Conservation (phyloP, 1,140 invertebrate genomes). For the Drosophila eugracilis region DNA sequence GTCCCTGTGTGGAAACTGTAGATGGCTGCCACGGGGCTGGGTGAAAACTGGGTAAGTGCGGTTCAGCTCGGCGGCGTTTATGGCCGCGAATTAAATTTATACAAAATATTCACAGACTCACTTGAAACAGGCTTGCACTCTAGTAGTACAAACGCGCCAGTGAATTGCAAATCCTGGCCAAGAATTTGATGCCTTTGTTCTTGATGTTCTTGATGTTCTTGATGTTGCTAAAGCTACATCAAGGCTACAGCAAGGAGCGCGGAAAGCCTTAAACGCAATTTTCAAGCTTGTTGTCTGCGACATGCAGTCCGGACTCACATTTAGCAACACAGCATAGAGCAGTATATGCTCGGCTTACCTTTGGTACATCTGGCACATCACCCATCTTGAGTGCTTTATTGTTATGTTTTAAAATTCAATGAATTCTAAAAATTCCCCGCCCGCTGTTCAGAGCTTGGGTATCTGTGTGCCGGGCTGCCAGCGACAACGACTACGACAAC, state of each 20-base stretch:
- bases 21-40: not conserved
- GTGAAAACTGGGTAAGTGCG: too few species aligned
- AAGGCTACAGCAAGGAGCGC: slow-evolving; percentile 55
- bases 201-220: slow-evolving; percentile 22
- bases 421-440: slow-evolving; percentile 74
- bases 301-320: slow-evolving; percentile 25
- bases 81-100: slow-evolving; percentile 39
- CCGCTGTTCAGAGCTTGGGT: slow-evolving; percentile 19
- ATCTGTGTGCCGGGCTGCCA: slow-evolving; percentile 29
- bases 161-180: slow-evolving; percentile 65
- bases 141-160: slow-evolving; percentile 46
- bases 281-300: slow-evolving; percentile 67
- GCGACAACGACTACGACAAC: slow-evolving; percentile 26
- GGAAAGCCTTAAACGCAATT: slow-evolving; percentile 67
- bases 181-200: slow-evolving; percentile 2
- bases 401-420: slow-evolving; percentile 83
- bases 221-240: slow-evolving; percentile 22
- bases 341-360: slow-evolving; percentile 46
- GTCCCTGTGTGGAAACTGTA: slow-evolving; percentile 5
- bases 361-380: slow-evolving; percentile 66
- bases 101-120: slow-evolving; percentile 30
- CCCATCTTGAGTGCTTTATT: slow-evolving; percentile 80
- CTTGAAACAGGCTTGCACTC: slow-evolving; percentile 3
- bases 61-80: too few species aligned
- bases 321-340: slow-evolving; percentile 9